A percentile compares a stretch with the other conserved stretches of the same genome.
These are phyloP conservation scores for Patella vulgata DNA, from an alignment of 1,140 invertebrate species.

Conservation along the genomic window DNA sequence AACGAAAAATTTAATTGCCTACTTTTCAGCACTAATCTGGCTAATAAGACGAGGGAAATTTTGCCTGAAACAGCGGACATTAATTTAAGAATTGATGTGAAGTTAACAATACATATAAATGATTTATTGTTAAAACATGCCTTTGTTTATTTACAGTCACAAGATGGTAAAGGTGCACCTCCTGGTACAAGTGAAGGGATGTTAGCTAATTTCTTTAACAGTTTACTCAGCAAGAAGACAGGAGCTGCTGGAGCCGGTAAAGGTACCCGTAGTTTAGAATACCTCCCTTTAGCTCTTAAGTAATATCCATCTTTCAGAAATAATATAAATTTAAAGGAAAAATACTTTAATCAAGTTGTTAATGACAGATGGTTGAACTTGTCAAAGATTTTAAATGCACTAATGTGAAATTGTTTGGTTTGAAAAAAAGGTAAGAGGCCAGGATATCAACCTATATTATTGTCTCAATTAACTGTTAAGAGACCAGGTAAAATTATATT, in stretches of 20 bases:
- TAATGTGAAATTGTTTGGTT: too few species aligned
- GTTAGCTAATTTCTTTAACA: conserved; percentile 98
- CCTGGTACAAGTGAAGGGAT: conserved; percentile 83
- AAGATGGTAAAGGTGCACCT: conserved; percentile 42
- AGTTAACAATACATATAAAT: not conserved
- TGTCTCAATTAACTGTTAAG: too few species aligned
- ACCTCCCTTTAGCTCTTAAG: conserved; percentile 9
- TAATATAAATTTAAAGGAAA: conserved; percentile 6
- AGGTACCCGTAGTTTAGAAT: conserved; percentile 27
- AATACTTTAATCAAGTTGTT: not conserved
- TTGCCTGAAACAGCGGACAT: too few species aligned
- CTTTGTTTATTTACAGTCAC: conserved; percentile 3
- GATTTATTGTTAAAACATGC: not conserved
- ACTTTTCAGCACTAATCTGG: too few species aligned
- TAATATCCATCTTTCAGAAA: conserved; percentile 15
- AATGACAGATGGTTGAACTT: too few species aligned
- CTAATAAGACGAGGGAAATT: too few species aligned
- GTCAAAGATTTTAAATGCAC: too few species aligned
- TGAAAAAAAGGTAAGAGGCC: too few species aligned
- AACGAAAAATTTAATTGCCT: too few species aligned
- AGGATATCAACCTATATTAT: too few species aligned
- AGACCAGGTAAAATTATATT: too few species aligned
- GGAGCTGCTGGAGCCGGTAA: conserved; percentile 48
- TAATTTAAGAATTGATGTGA: too few species aligned
- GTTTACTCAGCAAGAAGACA: conserved; percentile 84